Evolutionary conservation across 2,888 invertebrate species (phyloP).

Genomic region (Lycaena phlaeas): DNA sequence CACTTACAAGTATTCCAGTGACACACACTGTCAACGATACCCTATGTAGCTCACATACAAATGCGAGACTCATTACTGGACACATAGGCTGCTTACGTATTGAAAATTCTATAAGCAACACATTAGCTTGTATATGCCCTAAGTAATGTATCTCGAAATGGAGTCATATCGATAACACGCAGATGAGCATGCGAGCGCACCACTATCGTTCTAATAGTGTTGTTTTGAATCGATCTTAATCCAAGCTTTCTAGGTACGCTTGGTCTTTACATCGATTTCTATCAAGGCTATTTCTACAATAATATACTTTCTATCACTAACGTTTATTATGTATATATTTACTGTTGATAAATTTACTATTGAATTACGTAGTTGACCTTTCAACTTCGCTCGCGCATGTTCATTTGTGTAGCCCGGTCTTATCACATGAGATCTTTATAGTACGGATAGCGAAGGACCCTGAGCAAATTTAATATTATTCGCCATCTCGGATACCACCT

Average conservation of each 20-base stretch:
- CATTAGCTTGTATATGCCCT: neutral
- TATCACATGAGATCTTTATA: constrained; percentile 37
- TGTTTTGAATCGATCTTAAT: neutral
- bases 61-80: neutral
- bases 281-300: neutral
- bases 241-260: neutral
- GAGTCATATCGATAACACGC: constrained; percentile 34
- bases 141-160: too few species aligned
- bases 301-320: neutral
- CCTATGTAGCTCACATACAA: neutral
- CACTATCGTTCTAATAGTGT: constrained; percentile 8
- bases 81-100: neutral
- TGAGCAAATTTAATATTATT: constrained; percentile 32
- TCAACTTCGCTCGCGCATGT: constrained; percentile 46
- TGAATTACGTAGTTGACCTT: constrained; percentile 10
- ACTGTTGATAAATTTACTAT: constrained; percentile 11
- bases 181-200: constrained; percentile 64
- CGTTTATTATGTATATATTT: neutral
- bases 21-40: neutral
- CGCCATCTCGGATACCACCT: constrained; percentile 16
- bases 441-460: constrained; percentile 30
- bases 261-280: neutral
- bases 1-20: constrained; percentile 7
- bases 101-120: neutral
- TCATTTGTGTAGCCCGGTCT: constrained; percentile 53